Percentiles rank a stretch among this genome's conserved stretches.
Evolutionary conservation across 2,113 vertebrate species (phyloP).

Genomic region (Tragelaphus scriptus): DNA sequence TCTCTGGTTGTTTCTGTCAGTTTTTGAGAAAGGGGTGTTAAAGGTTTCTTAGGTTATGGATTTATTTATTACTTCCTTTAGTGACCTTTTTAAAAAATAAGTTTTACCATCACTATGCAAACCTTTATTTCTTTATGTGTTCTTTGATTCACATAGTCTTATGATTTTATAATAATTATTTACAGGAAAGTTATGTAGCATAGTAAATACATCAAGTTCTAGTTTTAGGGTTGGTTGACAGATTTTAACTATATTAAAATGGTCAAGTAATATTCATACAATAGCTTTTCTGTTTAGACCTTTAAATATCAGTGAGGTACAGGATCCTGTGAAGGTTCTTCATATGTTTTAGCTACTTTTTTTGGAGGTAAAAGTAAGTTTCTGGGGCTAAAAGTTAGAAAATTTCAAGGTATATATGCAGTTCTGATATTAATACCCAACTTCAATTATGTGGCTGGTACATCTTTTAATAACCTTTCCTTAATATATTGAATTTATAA

Average conservation of each 20-base stretch:
- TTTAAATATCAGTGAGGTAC: not conserved
- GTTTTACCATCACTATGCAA: not conserved
- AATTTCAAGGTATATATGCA: not conserved
- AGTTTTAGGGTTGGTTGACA: not conserved
- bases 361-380: not conserved
- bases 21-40: constrained; percentile 16
- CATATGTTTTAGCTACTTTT: not conserved
- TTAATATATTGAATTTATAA: constrained; percentile 7
- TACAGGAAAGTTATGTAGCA: not conserved
- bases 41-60: not conserved
- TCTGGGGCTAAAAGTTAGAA: not conserved
- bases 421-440: not conserved
- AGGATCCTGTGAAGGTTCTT: not conserved
- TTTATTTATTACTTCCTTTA: not conserved
- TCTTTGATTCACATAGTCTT: not conserved
- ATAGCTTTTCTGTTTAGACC: not conserved
- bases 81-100: not conserved
- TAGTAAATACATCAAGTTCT: not conserved
- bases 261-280: not conserved
- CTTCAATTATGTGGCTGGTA: not conserved
- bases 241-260: not conserved
- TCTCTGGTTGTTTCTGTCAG: not conserved
- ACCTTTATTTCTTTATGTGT: not conserved
- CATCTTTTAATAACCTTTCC: not conserved
- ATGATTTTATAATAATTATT: constrained; percentile 21